Base-by-base conservation (phyloP, 2,888 invertebrate species). In the Cheiracanthium punctorium region DNA sequence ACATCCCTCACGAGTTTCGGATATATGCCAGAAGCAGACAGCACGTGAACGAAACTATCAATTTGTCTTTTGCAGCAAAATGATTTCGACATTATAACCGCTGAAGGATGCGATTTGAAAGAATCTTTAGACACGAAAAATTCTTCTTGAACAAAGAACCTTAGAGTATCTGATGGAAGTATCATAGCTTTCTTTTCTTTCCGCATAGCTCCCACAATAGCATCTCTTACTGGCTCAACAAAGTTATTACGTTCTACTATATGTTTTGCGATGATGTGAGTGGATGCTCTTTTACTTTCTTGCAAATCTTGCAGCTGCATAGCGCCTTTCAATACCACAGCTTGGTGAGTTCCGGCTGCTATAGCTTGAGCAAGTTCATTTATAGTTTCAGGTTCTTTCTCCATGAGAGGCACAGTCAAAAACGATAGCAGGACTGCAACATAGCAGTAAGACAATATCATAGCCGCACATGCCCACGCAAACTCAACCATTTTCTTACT, bases 371-470 rank as follows among this genome's bases (percentile, higher is more conserved):
- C 41, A 64, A 80, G 67, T 28, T 80, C 48, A 10, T 73, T 20
- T 17, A 80, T 24, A 12, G 58, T 29, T 24, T 58, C 33, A 10
- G 72, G n/a, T 0, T 73, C 73, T 32, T 24, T 43, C 20, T 67
- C 65, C 24, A 32, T 41, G 5, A 41, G 48, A 0, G 80, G 80
- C 12, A 80, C 37, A 10, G 80, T 67, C 28, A 80, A 12, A 5
- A 73, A 73, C 1, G 80, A 64, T 4, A 80, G 20, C 0, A 80
- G 65, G 5, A 80, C 73, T 7, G 80, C 73, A 7, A 65, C 67
- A 37, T 80, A 80, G 7, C 72, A 30, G 32, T 17, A 67, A 1
- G 80, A 73, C 33, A 73, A 24, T n/a, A 80, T 33, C 58, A 73
- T 37, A 17, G 80, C 33, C 0, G 43, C 43, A 0, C 48, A 29